phyloP scores from a whole-genome alignment of 2,888 invertebrate species.

The Morpho helenor region DNA sequence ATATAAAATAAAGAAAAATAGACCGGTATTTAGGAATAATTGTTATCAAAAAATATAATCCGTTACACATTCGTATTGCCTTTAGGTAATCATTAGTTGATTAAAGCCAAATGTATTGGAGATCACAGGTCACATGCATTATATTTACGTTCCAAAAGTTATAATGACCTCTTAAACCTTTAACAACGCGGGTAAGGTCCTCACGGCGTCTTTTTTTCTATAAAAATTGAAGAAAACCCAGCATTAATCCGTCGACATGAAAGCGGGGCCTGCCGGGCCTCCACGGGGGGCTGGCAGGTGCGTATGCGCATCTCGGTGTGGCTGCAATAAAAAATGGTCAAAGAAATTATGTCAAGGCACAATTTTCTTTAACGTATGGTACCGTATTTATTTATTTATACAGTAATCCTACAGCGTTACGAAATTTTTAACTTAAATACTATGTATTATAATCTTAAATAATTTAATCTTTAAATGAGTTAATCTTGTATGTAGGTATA shows the following conservation, averaged over 20 bases:
- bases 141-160: conserved; percentile 32
- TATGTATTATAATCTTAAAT: too few relatives aligned
- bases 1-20: too few relatives aligned
- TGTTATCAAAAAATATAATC: too few relatives aligned
- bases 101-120: conserved; percentile 23
- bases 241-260: conserved; percentile 63
- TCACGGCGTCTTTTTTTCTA: conserved; percentile 31
- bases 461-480: too few relatives aligned
- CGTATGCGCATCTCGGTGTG: conserved; percentile 42
- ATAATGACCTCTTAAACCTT: conserved; percentile 38
- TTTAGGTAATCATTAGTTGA: conserved; percentile 5
- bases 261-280: conserved; percentile 46
- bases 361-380: conserved; percentile 22
- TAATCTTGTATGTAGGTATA: too few relatives aligned
- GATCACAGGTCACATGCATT: conserved; percentile 32
- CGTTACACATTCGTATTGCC: too few relatives aligned
- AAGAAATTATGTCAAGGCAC: conserved; percentile 32
- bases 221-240: conserved; percentile 42
- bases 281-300: conserved; percentile 68
- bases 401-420: too few relatives aligned
- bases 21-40: too few relatives aligned
- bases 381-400: conserved; percentile 17
- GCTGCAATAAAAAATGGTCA: conserved; percentile 35
- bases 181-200: conserved; percentile 20
- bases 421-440: not conserved